Percentiles rank a stretch among this genome's conserved stretches.
These are phyloP conservation scores for Lonchura striata DNA, from an alignment of 2,113 vertebrate species.

Conservation along the genomic window DNA sequence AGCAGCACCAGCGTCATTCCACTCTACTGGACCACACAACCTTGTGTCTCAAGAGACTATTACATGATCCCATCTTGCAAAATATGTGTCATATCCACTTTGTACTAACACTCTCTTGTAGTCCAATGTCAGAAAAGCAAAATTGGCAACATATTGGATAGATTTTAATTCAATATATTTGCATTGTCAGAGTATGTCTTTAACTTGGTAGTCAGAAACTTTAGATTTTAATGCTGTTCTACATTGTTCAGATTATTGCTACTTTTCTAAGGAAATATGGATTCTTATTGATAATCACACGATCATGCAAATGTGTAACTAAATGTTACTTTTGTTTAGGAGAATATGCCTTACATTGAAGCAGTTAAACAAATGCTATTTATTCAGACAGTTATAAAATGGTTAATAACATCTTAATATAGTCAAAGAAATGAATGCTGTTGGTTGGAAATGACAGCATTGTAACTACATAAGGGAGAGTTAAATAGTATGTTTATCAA, in stretches of 20 bases:
- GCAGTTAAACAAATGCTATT: background rate
- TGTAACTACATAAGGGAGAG: background rate
- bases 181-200: background rate
- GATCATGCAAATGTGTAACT: background rate
- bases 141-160: accelerated
- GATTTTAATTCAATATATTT: background rate
- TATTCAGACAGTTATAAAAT: background rate
- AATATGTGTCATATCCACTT: background rate
- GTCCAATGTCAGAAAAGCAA: background rate
- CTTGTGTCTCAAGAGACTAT: background rate
- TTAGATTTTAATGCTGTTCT: background rate
- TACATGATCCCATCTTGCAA: background rate
- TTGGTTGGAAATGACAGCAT: background rate
- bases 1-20: background rate
- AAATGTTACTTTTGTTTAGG: background rate
- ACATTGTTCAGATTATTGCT: background rate
- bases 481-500: background rate
- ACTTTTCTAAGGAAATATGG: background rate
- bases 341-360: background rate
- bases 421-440: background rate
- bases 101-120: background rate
- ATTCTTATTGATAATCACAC: background rate
- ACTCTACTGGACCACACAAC: background rate
- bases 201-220: background rate
- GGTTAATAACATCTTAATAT: background rate